These are phyloP conservation scores for Megatriorchis doriae DNA, from an alignment of 2,113 vertebrate genomes.

Conservation along the genomic window DNA sequence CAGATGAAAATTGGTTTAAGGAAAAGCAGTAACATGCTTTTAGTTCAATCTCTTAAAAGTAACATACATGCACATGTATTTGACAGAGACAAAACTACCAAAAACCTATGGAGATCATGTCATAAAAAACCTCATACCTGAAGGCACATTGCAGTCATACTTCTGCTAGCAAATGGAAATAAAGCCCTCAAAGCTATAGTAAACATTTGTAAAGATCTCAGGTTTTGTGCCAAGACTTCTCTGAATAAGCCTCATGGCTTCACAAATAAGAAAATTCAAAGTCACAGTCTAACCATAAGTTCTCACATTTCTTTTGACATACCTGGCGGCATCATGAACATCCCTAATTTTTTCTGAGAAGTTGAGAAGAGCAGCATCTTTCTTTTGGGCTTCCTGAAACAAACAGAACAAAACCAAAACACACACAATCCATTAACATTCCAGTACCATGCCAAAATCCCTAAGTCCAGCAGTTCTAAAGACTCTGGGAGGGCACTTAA, in stretches of 20 bases:
- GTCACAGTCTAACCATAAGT: background rate
- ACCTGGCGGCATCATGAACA: constrained; percentile 91
- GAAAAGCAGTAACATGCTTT: background rate
- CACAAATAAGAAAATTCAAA: background rate
- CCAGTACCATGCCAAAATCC: background rate
- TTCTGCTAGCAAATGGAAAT: constrained; percentile 39
- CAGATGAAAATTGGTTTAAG: background rate
- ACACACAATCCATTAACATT: constrained; percentile 55
- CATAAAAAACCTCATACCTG: constrained; percentile 8
- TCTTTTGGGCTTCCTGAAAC: constrained; percentile 95
- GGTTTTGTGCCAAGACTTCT: constrained; percentile 1
- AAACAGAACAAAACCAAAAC: constrained; percentile 56
- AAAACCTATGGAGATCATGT: background rate
- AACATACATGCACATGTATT: background rate
- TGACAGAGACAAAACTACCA: background rate
- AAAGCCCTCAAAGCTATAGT: constrained; percentile 21
- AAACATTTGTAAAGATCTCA: constrained; percentile 32
- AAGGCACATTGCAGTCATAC: constrained; percentile 32
- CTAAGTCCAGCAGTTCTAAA: background rate
- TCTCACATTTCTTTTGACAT: constrained; percentile 28
- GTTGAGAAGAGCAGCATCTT: constrained; percentile 84
- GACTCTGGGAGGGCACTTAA: background rate
- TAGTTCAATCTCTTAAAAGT: background rate
- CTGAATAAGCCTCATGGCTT: background rate
- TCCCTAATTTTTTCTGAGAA: constrained; percentile 89